These are phyloP conservation scores for rabbit (Oryctolagus cuniculus) DNA, from an alignment of 2,113 vertebrate genomes.

Conservation along the genomic window DNA sequence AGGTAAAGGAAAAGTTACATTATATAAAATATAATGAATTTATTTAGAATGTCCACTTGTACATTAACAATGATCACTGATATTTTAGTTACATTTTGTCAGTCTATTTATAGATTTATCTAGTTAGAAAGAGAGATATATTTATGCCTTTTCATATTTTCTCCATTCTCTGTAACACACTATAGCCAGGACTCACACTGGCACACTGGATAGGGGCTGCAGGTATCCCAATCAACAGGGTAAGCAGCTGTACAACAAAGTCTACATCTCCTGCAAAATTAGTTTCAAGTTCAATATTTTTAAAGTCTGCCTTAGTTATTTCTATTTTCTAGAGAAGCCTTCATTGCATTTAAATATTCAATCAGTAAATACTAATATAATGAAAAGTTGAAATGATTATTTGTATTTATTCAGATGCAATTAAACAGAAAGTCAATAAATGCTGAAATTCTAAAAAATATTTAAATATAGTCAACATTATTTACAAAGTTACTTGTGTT, in stretches of 20 bases:
- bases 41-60: background rate
- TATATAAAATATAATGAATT: background rate
- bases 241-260: too few species aligned
- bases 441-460: background rate
- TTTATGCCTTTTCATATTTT: background rate
- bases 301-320: slow-evolving; percentile 12
- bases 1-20: background rate
- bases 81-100: slow-evolving; percentile 15
- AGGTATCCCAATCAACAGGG: too few species aligned
- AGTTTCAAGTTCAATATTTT: background rate
- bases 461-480: background rate
- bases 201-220: too few species aligned
- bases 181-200: background rate
- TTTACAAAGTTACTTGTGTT: background rate
- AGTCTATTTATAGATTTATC: background rate
- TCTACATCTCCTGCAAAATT: background rate
- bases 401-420: slow-evolving; percentile 25
- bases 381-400: background rate
- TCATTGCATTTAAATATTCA: background rate
- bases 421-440: background rate
- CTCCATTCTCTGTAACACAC: background rate
- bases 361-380: background rate
- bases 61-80: background rate
- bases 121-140: background rate
- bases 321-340: slow-evolving; percentile 20